Evolutionary conservation across 2,888 invertebrate species (phyloP).

Genomic region (Caenorhabditis sp.): DNA sequence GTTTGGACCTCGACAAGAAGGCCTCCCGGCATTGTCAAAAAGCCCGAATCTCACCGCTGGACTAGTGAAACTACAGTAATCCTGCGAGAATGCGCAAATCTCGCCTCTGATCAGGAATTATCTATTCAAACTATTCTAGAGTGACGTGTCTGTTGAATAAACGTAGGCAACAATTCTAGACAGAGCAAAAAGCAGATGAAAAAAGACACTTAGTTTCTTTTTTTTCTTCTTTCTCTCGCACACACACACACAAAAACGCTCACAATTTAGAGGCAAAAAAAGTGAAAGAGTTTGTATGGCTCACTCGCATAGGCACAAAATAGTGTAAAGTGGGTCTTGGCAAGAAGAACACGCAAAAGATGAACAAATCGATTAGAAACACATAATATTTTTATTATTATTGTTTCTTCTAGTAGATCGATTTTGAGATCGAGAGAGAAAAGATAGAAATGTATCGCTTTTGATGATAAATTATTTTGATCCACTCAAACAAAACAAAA

Average conservation of each 20-base stretch:
- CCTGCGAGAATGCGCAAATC: too few relatives aligned
- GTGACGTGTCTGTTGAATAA: too few relatives aligned
- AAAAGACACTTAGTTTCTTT: neutral
- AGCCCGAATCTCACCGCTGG: too few relatives aligned
- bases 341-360: neutral
- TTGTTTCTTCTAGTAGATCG: conserved; percentile 14
- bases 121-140: too few relatives aligned
- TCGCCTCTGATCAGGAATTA: too few relatives aligned
- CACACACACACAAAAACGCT: neutral
- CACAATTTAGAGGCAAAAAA: conserved; percentile 10
- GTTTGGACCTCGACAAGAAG: too few relatives aligned
- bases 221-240: too few relatives aligned
- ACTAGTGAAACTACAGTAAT: too few relatives aligned
- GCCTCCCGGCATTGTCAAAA: too few relatives aligned
- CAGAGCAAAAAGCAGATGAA: conserved; percentile 10
- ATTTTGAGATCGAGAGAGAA: conserved; percentile 2
- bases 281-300: neutral
- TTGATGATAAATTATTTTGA: neutral
- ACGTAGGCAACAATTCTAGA: neutral
- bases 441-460: neutral
- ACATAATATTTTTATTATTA: conserved; percentile 26
- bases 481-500: neutral
- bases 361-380: conserved; percentile 31
- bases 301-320: conserved; percentile 5
- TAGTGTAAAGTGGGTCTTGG: conserved; percentile 42